These are phyloP conservation scores for Etia nguti DNA, from an alignment of 2,113 vertebrate genomes.

Conservation along the genomic window DNA sequence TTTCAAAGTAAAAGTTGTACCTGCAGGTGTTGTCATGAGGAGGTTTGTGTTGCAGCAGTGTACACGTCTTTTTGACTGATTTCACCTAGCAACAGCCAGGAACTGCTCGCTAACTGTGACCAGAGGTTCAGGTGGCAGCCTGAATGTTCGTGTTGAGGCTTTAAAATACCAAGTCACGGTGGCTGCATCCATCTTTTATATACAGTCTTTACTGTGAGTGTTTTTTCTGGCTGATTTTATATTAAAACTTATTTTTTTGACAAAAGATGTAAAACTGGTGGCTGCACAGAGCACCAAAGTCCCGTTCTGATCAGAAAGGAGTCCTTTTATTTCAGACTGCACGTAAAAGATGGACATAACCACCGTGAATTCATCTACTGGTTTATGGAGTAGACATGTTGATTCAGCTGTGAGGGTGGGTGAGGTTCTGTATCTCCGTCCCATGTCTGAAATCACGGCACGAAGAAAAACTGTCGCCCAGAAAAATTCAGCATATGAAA, in stretches of 20 bases:
- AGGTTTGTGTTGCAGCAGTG: background rate
- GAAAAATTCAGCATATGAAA: background rate
- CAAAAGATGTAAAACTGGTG: background rate
- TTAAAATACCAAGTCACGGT: background rate
- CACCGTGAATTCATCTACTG: background rate
- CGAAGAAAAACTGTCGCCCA: background rate
- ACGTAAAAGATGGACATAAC: background rate
- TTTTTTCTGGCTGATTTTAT: fast-evolving
- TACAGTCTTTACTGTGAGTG: background rate
- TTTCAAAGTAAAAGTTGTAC: background rate
- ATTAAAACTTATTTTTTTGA: background rate
- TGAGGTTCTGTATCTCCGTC: background rate
- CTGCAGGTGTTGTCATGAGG: background rate
- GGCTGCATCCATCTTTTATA: background rate
- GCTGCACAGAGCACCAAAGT: background rate
- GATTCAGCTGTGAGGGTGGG: background rate
- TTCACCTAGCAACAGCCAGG: fast-evolving
- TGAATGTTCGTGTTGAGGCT: background rate
- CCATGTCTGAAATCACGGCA: background rate
- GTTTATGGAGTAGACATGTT: background rate
- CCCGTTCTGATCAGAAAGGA: background rate
- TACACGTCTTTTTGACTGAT: background rate
- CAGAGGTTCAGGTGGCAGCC: background rate
- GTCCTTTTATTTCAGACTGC: background rate
- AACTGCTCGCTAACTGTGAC: background rate